A percentile compares a stretch with the other conserved stretches of the same genome.
Conservation (phyloP, 2,113 vertebrate species). For the Podarcis raffonei region DNA sequence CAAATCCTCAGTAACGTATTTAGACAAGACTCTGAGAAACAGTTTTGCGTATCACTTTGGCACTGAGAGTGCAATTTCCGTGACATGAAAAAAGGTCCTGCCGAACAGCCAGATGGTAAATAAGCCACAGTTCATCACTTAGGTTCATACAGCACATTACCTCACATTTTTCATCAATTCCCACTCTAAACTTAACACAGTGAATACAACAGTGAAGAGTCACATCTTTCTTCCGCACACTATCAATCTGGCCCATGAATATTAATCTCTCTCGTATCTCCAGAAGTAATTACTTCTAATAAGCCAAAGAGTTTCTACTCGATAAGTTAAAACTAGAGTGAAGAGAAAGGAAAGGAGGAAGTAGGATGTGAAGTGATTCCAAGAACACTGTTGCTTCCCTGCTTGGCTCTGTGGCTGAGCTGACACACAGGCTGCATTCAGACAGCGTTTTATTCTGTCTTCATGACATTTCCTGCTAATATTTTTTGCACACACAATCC, state of each 20-base stretch:
- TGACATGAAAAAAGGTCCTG: constrained; percentile 53
- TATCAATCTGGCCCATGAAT: constrained; percentile 54
- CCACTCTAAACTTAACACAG: constrained; percentile 69
- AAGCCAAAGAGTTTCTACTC: constrained; percentile 60
- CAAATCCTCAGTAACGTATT: constrained; percentile 63
- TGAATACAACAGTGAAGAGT: constrained; percentile 64
- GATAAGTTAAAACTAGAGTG: constrained; percentile 54
- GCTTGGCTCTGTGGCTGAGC: no score
- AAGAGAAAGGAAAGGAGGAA: neutral
- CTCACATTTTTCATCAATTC: constrained; percentile 69
- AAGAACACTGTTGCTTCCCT: no score
- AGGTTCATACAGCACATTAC: constrained; percentile 51
- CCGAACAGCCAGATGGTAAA: constrained; percentile 73
- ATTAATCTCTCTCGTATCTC: constrained; percentile 61
- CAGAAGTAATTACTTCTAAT: constrained; percentile 59
- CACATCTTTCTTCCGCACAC: constrained; percentile 40
- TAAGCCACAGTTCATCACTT: constrained; percentile 73
- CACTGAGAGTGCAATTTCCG: constrained; percentile 66
- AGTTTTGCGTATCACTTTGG: constrained; percentile 60
- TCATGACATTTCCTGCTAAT: no score
- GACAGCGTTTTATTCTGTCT: no score
- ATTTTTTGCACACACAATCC: no score
- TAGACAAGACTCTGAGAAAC: constrained; percentile 68
- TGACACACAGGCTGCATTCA: no score
- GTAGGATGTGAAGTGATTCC: neutral